Evolutionary conservation across 2,888 invertebrate species (phyloP).

Genomic region (Horisme vitalbata): DNA sequence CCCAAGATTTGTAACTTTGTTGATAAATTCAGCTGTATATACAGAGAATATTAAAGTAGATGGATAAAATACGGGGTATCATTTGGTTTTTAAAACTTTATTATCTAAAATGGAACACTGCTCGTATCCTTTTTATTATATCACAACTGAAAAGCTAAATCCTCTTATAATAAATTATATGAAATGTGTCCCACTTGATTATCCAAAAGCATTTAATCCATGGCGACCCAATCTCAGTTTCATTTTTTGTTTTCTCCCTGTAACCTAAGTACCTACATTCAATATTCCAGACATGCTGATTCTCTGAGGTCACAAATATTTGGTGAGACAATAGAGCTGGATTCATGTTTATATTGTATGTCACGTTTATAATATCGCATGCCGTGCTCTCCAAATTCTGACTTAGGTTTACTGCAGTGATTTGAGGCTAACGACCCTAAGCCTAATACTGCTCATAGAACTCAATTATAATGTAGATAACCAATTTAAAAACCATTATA

Average conservation of each 20-base stretch:
- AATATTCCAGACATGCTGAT: not conserved
- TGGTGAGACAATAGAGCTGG: slow-evolving; percentile 1
- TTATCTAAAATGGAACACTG: too few species aligned
- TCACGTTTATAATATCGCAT: slow-evolving; percentile 30
- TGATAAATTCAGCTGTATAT: slow-evolving; percentile 1
- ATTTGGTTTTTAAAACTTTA: too few species aligned
- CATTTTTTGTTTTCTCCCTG: not conserved
- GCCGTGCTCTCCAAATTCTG: slow-evolving; percentile 9
- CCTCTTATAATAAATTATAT: too few species aligned
- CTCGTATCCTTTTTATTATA: too few species aligned
- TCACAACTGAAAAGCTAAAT: too few species aligned
- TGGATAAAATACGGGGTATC: too few species aligned
- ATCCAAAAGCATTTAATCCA: too few species aligned
- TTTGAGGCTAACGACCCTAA: slow-evolving; percentile 7
- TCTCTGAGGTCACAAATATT: not conserved
- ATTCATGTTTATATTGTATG: slow-evolving; percentile 37
- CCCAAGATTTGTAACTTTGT: slow-evolving; percentile 4
- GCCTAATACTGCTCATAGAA: slow-evolving; percentile 1
- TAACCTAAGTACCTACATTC: not conserved
- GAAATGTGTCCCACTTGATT: too few species aligned
- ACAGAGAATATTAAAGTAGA: not conserved
- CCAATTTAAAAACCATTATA: too few species aligned
- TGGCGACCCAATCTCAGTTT: not conserved
- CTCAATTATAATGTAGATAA: too few species aligned
- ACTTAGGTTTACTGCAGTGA: slow-evolving; percentile 8